Evolutionary conservation across 2,113 vertebrate genomes (phyloP).

Genomic region (Pavo muticus): DNA sequence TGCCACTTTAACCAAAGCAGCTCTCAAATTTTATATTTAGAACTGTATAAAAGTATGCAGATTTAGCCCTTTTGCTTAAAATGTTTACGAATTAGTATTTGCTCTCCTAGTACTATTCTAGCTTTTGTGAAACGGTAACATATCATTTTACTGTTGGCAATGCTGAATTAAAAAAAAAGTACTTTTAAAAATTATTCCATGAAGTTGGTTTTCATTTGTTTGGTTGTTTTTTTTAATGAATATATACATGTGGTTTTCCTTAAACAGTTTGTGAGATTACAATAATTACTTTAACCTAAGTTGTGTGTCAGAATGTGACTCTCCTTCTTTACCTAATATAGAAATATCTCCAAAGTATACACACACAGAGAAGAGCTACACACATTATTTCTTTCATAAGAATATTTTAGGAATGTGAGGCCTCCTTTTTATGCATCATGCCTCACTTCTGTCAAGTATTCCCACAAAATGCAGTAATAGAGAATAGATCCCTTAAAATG

Average conservation of each 20-base stretch:
- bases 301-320: background rate
- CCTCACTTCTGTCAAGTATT: background rate
- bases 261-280: slow-evolving; percentile 23
- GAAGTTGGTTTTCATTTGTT: background rate
- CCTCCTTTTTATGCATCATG: background rate
- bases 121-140: slow-evolving; percentile 49
- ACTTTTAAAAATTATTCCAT: slow-evolving; percentile 47
- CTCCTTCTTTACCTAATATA: background rate
- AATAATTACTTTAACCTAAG: background rate
- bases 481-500: background rate
- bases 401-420: background rate
- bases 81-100: slow-evolving; percentile 47
- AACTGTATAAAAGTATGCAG: background rate
- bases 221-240: background rate
- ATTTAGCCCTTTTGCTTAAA: slow-evolving; percentile 10
- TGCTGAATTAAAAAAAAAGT: slow-evolving; percentile 69
- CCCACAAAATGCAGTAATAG: background rate
- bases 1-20: background rate
- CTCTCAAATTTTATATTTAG: background rate
- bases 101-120: slow-evolving; percentile 22
- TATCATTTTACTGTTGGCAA: slow-evolving; percentile 53
- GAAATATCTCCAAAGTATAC: background rate
- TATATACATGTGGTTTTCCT: background rate
- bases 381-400: background rate
- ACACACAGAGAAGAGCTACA: background rate